A percentile compares a stretch with the other conserved stretches of the same genome.
phyloP scores from a whole-genome alignment of 2,113 vertebrate species.

The Macquaria ambigua region DNA sequence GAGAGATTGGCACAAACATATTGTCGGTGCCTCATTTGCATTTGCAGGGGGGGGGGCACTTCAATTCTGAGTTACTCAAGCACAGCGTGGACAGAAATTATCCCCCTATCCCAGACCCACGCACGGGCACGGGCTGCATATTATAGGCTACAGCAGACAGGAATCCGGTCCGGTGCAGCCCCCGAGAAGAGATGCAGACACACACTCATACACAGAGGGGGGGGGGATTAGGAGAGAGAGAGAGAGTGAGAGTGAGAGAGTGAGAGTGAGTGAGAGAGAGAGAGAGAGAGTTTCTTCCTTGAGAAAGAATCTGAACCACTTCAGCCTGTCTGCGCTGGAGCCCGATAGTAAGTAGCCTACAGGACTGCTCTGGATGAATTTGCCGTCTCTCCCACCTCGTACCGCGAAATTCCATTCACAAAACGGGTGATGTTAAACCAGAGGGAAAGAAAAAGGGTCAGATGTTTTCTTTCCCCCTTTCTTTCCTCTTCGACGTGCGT shows the following conservation, averaged over 20 bases:
- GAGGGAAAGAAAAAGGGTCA: neutral
- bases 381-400: conserved; percentile 33
- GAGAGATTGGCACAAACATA: conserved; percentile 3
- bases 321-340: conserved; percentile 60
- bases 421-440: conserved; percentile 20
- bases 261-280: conserved; percentile 2
- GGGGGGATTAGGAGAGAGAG: too few species aligned
- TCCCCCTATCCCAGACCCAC: conserved; percentile 40
- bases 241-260: conserved; percentile 27
- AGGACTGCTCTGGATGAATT: conserved; percentile 58
- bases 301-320: conserved; percentile 63
- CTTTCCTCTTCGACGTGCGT: conserved; percentile 29
- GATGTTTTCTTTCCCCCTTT: neutral
- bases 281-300: conserved; percentile 38
- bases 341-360: conserved; percentile 45
- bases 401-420: conserved; percentile 48
- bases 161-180: conserved; percentile 32
- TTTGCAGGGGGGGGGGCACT: too few species aligned
- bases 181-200: conserved; percentile 4
- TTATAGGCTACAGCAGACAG: conserved; percentile 42
- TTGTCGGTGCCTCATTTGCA: neutral
- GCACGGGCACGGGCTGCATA: conserved; percentile 37
- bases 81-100: conserved; percentile 29
- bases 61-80: conserved; percentile 59
- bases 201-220: conserved; percentile 19